Percentiles rank a stretch among this genome's conserved stretches.
Conservation (phyloP, 2,888 invertebrate genomes). For the Eupelmus urozonus region DNA sequence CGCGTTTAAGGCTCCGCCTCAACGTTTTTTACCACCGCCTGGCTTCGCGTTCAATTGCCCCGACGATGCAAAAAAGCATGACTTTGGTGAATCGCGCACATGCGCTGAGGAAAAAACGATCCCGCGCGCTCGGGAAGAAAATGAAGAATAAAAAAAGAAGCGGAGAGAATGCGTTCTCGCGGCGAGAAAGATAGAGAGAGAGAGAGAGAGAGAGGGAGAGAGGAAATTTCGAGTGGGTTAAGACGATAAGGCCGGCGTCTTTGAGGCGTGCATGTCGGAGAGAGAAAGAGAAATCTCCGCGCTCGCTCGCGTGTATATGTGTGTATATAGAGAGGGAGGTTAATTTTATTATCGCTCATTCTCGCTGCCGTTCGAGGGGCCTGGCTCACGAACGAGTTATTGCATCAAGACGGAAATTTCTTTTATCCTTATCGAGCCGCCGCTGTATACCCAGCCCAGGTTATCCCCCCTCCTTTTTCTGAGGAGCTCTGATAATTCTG, state of each 20-base stretch:
- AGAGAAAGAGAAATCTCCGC: not conserved
- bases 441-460: not conserved
- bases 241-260: conserved; percentile 41
- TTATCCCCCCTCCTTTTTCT: not conserved
- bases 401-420: conserved; percentile 41
- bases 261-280: not conserved
- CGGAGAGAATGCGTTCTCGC: not conserved
- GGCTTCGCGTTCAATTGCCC: conserved; percentile 18
- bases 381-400: conserved; percentile 43
- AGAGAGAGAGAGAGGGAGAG: not conserved
- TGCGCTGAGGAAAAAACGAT: no score
- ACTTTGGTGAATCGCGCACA: no score
- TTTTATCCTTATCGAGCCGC: conserved; percentile 38
- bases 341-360: conserved; percentile 56
- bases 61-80: conserved; percentile 2
- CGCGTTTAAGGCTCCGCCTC: conserved; percentile 12
- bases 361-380: conserved; percentile 20
- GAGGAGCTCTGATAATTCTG: conserved; percentile 34
- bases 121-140: no score
- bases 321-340: conserved; percentile 5
- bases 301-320: not conserved
- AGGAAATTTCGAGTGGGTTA: conserved; percentile 32
- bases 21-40: not conserved
- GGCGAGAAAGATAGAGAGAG: not conserved
- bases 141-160: not conserved